Evolutionary conservation across 2,888 invertebrate species (phyloP), one percentile per base, ranked within the genome.

Genomic region (Caenorhabditis sinica): DNA sequence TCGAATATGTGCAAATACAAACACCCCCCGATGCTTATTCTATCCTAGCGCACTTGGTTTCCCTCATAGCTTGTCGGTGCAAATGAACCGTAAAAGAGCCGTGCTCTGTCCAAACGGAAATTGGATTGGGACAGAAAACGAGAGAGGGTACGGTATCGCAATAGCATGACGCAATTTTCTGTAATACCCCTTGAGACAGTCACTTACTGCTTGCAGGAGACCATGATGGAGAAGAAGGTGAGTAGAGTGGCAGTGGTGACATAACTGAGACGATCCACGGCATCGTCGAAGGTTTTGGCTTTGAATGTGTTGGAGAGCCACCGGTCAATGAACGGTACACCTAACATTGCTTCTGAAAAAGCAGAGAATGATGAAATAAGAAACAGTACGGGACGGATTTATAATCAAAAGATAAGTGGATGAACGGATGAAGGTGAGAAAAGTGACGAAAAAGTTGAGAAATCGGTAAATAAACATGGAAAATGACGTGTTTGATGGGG

Each of bases 201-300:
- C 63, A 87, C 91, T 77, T 74, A 92, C 89, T 92, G 92, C 61
- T 92, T 92, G 43, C 91, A 91, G 1, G 91, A 92, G 49, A 92
- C 92, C 91, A 92, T 91, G 23, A 92, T 84, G n/a, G 91, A 90
- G 87, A 92, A 92, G 86, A 92, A 92, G 20, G 89, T 82, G 40
- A 92, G 86, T 13, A 92, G 63, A n/a, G 90, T 90, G 4, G 92
- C 84, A 1, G 91, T 91, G 45, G 89, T 85, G 73, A 91, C 92
- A 83, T 92, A 92, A 84, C 90, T 92, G 20, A 92, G 85, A 45
- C 92, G 87, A 76, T 92, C 92, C 49, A 92, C 89, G 23, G 91
- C 89, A 80, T 92, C 92, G 69, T 92, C 92, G 65, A 91, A 91
- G 3, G 87, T 84, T 69, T 91, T 90, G 23, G 91, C 89, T 83